Percentiles rank a stretch among this genome's conserved stretches.
These are phyloP conservation scores for Brienomyrus brachyistius DNA, from an alignment of 2,113 vertebrate species.

Conservation along the genomic window DNA sequence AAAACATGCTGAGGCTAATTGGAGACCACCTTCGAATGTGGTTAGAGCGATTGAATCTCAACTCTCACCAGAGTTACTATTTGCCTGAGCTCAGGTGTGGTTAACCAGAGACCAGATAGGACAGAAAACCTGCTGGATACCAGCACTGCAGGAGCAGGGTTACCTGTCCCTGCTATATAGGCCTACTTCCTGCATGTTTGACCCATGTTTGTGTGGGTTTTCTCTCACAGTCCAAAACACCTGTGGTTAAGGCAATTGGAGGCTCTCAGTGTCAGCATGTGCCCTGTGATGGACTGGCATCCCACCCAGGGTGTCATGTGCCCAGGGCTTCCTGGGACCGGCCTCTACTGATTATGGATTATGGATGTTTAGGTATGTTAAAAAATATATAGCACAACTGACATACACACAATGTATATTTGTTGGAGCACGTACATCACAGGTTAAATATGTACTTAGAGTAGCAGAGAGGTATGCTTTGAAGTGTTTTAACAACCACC, in stretches of 20 bases:
- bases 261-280: background rate
- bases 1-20: no score
- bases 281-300: background rate
- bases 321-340: background rate
- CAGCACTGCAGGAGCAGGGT: background rate
- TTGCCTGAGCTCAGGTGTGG: background rate
- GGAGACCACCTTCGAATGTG: no score
- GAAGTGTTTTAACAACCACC: background rate
- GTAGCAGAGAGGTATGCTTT: background rate
- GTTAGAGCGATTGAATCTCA: no score
- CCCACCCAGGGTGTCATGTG: background rate
- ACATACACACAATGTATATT: background rate
- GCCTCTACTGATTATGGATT: background rate
- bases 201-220: background rate
- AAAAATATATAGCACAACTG: no score
- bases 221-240: background rate
- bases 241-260: background rate
- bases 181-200: background rate
- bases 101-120: background rate
- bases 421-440: background rate
- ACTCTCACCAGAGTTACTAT: background rate
- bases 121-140: background rate
- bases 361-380: no score
- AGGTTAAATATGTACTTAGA: background rate
- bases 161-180: background rate